phyloP scores from a whole-genome alignment of 2,113 vertebrate genomes.

The Apaloderma vittatum region DNA sequence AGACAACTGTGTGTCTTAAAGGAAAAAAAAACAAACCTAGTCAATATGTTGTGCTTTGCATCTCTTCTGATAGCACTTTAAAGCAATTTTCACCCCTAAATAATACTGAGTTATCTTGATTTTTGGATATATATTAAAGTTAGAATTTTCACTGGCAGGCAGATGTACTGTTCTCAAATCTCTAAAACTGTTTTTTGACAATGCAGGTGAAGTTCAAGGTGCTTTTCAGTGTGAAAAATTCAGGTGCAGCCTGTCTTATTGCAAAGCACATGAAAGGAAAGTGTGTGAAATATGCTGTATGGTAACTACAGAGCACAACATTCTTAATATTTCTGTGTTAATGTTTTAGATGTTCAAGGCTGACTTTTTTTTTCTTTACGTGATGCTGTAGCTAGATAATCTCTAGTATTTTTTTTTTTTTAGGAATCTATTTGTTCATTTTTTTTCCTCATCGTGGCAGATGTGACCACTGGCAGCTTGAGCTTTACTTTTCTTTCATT shows the following conservation, averaged over 20 bases:
- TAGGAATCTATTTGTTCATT: background rate
- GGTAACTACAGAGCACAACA: background rate
- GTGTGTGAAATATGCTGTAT: background rate
- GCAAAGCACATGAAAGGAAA: background rate
- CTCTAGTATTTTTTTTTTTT: background rate
- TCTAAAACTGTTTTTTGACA: background rate
- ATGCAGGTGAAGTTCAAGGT: background rate
- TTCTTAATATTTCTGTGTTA: background rate
- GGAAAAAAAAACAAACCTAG: rapidly evolving
- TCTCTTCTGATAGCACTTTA: background rate
- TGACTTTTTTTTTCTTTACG: background rate
- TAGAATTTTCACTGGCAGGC: background rate
- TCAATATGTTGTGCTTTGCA: background rate
- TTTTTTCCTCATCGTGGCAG: background rate
- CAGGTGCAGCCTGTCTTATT: background rate
- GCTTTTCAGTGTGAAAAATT: background rate
- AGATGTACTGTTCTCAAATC: background rate
- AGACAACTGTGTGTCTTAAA: background rate
- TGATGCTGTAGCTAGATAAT: background rate
- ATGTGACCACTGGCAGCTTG: background rate
- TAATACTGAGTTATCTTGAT: background rate
- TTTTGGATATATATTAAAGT: background rate
- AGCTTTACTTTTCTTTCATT: background rate
- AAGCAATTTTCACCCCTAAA: background rate
- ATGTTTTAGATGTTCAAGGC: background rate